Percentiles rank a stretch among this genome's conserved stretches.
Conservation (phyloP, 2,113 vertebrate species). For the Aramus guarauna region DNA sequence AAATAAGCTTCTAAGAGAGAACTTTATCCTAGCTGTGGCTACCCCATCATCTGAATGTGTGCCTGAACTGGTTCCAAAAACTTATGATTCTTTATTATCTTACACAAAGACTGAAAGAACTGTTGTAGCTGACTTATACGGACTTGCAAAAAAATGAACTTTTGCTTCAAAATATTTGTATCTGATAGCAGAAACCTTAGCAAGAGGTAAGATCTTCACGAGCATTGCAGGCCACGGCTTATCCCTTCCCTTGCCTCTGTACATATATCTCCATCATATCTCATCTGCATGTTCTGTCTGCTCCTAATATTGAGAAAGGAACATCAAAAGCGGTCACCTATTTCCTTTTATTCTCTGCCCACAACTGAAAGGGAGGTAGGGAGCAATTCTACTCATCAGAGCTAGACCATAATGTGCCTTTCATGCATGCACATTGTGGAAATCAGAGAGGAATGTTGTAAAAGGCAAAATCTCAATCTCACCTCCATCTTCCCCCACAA, state of each 20-base stretch:
- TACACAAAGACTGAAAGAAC: background rate
- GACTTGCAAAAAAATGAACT: background rate
- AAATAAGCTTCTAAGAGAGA: background rate
- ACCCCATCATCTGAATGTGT: background rate
- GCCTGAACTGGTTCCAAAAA: background rate
- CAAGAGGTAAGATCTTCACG: background rate
- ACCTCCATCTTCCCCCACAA: background rate
- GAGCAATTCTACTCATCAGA: background rate
- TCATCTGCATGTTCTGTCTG: background rate
- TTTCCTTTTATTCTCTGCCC: background rate
- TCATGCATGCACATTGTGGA: rapidly evolving
- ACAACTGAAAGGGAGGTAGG: background rate
- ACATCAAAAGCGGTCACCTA: background rate
- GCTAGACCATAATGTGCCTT: background rate
- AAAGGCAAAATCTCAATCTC: background rate
- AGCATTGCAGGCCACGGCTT: background rate
- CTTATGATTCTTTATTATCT: background rate
- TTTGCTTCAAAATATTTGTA: background rate
- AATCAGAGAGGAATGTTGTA: background rate
- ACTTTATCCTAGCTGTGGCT: background rate
- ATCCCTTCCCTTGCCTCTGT: background rate
- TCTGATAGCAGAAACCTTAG: background rate
- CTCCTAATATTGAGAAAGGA: background rate
- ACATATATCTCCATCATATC: background rate
- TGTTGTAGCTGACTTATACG: background rate